Evolutionary conservation across 2,888 invertebrate species (phyloP), one percentile per base, ranked within the genome.

Genomic region (Proisotoma minuta): DNA sequence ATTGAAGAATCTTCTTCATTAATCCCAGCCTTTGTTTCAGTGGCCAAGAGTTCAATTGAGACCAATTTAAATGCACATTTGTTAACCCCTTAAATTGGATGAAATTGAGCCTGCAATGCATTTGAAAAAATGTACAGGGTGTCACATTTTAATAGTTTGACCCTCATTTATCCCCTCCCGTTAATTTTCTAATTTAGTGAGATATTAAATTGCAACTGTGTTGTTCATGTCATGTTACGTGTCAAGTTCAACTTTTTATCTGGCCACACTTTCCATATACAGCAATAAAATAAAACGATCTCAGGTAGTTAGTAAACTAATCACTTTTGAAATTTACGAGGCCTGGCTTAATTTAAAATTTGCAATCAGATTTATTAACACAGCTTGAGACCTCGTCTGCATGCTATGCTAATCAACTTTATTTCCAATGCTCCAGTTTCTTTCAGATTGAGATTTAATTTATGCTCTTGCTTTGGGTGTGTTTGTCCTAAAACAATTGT

Each of bases 31-130:
- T n/a, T n/a, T n/a, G n/a, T n/a, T n/a, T n/a, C n/a, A 34, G 34
- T 34, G 34, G 34, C 34, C 34, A 34, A 56, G 57, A 57, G 57
- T 61, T 26, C 61, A 61, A 69, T 69, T 66, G 69, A 66, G 61
- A 34, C 62, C 66, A 69, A 69, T 69, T 66, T 69, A 69, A 63
- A 66, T 69, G 59, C 66, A 66, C 68, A 65, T 66, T 69, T 58
- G 59, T 61, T 63, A 29, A n/a, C n/a, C n/a, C 51, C 60, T 57
- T 57, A 69, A 69, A 69, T 69, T 69, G 66, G 20, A 43, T 43
- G 43, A 43, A 43, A 43, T n/a, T n/a, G 43, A 43, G 43, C 43
- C 43, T 34, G 15, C 34, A 15, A 34, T 34, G 10, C 43, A 43
- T 20, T 15, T 5, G 4, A 4, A 43, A 18, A n/a, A 43, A 18